These are phyloP conservation scores for Pelobates fuscus DNA, from an alignment of 2,113 vertebrate genomes.

Conservation along the genomic window DNA sequence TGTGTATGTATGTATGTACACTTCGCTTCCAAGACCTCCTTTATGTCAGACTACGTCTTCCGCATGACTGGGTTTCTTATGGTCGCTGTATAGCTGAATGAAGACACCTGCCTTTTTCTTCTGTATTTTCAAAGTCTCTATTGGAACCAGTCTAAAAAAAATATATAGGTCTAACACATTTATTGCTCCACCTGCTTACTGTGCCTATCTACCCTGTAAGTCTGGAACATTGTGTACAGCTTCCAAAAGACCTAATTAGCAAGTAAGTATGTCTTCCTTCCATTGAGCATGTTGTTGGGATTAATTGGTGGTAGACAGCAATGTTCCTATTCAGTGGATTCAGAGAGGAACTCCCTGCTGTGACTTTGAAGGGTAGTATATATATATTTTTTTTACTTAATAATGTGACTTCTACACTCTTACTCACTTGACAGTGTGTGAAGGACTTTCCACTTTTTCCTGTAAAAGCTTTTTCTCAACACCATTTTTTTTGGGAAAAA, in stretches of 20 bases:
- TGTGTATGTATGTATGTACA: no score
- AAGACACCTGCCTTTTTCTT: slow-evolving; percentile 23
- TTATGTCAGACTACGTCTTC: no score
- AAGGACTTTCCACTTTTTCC: slow-evolving; percentile 32
- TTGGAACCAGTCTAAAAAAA: slow-evolving; percentile 9
- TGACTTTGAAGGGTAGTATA: slow-evolving; percentile 40
- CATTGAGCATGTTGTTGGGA: slow-evolving; percentile 17
- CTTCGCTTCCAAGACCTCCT: no score
- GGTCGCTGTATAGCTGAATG: not conserved
- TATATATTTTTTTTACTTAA: slow-evolving; percentile 36
- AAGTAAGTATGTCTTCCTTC: slow-evolving; percentile 30
- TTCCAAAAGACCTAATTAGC: slow-evolving; percentile 42
- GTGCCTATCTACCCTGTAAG: slow-evolving; percentile 19
- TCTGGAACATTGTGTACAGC: slow-evolving; percentile 33
- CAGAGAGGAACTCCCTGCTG: slow-evolving; percentile 46
- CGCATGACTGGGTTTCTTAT: not conserved
- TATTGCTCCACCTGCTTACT: slow-evolving; percentile 45
- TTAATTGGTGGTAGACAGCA: slow-evolving; percentile 37
- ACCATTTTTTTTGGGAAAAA: slow-evolving; percentile 23
- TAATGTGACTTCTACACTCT: slow-evolving; percentile 39
- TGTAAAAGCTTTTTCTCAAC: slow-evolving; percentile 28
- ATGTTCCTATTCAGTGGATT: slow-evolving; percentile 31
- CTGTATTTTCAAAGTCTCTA: slow-evolving; percentile 3
- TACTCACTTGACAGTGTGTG: slow-evolving; percentile 36
- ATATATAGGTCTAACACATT: slow-evolving; percentile 16